Base-by-base conservation (phyloP, 2,888 invertebrate genomes). In the Andrena minutula region DNA sequence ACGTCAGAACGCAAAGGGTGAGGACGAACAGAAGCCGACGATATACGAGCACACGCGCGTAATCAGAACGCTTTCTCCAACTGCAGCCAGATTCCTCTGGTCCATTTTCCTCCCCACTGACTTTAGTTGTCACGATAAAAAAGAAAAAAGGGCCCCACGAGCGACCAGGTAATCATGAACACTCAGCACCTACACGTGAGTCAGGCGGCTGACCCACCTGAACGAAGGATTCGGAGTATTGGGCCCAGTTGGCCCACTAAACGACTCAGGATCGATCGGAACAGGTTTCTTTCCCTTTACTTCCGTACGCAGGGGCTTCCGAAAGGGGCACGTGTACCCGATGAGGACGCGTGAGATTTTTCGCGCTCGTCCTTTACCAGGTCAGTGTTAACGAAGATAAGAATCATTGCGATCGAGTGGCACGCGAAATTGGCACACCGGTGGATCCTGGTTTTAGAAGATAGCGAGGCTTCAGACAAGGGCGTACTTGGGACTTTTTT, bases 211-310 rank as follows among this genome's bases (percentile, higher is more conserved):
- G 66, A 51, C 20, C 30, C 28, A 23, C 12, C 20, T 35, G 20
- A 2, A n/a, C 51, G 41, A 66, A 30, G 12, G 10, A 41, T 30
- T 30, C 35, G 10, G 41, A 41, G 41, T 41, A 41, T 5, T 12
- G 41, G 65, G 23, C 20, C 69, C 63, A 49, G 51, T 83, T 80
- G 85, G 80, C 85, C 86, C 73, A 88, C 86, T 86, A 79, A 89
- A 75, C 60, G 66, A 20, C 71, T 75, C 56, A 6, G 79, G 86
- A 86, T 81, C 79, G 84, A 84, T 75, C 58, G 51, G 80, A 91
- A 89, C 90, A 85, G 89, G 89, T 90, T 89, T 79, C 84, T 89
- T 89, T 79, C 83, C 77, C 86, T 80, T 80, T 60, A 65, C 79
- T 79, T 85, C 71, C 80, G 72, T 82, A 75, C 77, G 12, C 56